These are phyloP conservation scores for Hemibagrus guttatus DNA, from an alignment of 2,797 vertebrate genomes.

Conservation along the genomic window DNA sequence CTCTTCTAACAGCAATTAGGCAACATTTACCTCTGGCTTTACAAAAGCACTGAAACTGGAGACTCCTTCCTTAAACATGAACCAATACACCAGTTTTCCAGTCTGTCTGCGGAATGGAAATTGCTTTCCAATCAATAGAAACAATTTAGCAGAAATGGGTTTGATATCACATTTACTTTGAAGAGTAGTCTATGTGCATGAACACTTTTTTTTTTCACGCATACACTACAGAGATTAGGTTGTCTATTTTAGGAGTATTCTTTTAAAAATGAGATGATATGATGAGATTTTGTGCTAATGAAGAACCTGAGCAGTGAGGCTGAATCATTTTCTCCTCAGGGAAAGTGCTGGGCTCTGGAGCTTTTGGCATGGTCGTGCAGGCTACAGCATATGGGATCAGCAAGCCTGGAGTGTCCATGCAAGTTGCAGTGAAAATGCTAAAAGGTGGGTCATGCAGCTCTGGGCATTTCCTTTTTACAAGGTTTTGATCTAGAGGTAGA, in stretches of 20 bases:
- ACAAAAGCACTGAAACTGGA: neutral
- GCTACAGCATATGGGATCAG: slow-evolving; percentile 91
- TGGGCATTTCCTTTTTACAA: neutral
- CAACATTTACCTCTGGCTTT: neutral
- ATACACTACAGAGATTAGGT: neutral
- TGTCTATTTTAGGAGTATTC: neutral
- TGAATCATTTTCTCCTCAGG: slow-evolving; percentile 70
- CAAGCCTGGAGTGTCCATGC: slow-evolving; percentile 82
- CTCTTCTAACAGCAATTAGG: neutral
- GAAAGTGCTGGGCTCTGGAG: slow-evolving; percentile 88
- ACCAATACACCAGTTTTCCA: no score
- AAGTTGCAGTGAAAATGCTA: slow-evolving; percentile 98
- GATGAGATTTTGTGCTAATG: neutral
- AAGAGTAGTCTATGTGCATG: no score
- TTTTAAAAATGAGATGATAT: neutral
- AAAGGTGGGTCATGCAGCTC: slow-evolving; percentile 81
- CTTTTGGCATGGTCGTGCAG: slow-evolving; percentile 93
- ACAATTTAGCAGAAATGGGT: no score
- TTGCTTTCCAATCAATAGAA: no score
- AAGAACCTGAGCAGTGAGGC: neutral
- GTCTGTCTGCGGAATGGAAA: no score
- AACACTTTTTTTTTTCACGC: neutral
- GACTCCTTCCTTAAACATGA: neutral
- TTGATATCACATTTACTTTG: no score
- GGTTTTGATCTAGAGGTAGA: neutral